phyloP scores from a whole-genome alignment of 1,140 invertebrate genomes.

The Drosophila pseudoobscura region DNA sequence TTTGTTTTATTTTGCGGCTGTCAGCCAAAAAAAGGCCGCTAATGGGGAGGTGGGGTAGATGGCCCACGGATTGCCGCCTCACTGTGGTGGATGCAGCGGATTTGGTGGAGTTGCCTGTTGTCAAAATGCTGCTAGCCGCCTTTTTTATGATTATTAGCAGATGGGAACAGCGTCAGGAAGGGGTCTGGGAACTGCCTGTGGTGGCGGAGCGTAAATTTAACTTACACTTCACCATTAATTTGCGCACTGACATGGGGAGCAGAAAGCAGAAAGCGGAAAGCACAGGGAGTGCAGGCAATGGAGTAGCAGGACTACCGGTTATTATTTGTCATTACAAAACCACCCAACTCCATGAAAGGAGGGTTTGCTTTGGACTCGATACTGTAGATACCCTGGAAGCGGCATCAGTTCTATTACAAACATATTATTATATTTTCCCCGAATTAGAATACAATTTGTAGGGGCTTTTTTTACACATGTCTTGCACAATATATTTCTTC shows the following conservation, averaged over 20 bases:
- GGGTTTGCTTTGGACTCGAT: constrained; percentile 4
- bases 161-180: constrained; percentile 23
- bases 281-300: neutral
- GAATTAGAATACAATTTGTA: too few relatives aligned
- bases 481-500: neutral
- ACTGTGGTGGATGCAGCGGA: constrained; percentile 13
- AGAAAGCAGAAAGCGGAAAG: neutral
- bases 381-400: constrained; percentile 17
- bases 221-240: constrained; percentile 78
- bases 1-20: constrained; percentile 53
- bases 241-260: constrained; percentile 55
- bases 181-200: constrained; percentile 4
- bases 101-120: constrained; percentile 34
- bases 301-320: constrained; percentile 46
- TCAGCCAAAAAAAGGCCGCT: constrained; percentile 56
- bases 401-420: too few relatives aligned
- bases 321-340: constrained; percentile 78
- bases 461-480: too few relatives aligned
- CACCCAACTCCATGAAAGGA: constrained; percentile 36
- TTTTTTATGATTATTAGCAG: constrained; percentile 80
- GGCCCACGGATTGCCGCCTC: neutral
- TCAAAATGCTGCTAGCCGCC: constrained; percentile 61
- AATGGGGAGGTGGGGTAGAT: constrained; percentile 22
- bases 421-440: too few relatives aligned
- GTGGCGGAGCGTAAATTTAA: constrained; percentile 72